Base-by-base conservation (phyloP, 1,140 invertebrate genomes). In the Drosophila arizonae region DNA sequence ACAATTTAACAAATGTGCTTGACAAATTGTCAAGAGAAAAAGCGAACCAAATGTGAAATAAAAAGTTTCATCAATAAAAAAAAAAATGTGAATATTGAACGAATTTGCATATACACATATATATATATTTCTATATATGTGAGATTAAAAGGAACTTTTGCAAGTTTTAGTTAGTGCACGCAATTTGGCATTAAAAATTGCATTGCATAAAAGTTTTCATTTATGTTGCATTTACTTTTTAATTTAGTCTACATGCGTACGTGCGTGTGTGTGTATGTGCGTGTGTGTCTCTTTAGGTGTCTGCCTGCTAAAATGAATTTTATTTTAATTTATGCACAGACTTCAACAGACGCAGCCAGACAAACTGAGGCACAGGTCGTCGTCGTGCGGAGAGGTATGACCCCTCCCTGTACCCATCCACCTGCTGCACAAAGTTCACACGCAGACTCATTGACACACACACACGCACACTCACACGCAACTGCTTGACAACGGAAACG, bases 241-340 rank as follows among this genome's bases (percentile, higher is more conserved):
- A 63, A 73, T 69, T 73, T 69, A 6, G 28, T 30, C 28, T 6
- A 9, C 11, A 4, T 41, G 21, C 8, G 30, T 52, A 43, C n/a
- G 13, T 17, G 45, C 13, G 26, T 26, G 24, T 41, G 30, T 17
- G 15, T 15, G 24, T 41, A 43, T 52, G 24, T 41, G 54, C 33
- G 60, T 26, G 24, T 65, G 54, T 45, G 24, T 72, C 6, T 54
- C 28, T 72, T 45, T 67, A 41, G 24, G 45, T 52, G 41, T 75
- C 56, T 71, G 76, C 24, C 58, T 41, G 58, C 39, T 39, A 45
- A 66, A 70, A 71, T 57, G 76, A 79, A 72, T 77, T 65, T 76
- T 67, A 78, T 71, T 76, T 86, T 87, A 86, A 86, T 82, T 86
- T 86, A 86, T 86, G 82, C 82, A 26, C 77, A 72, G 67, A 78